A percentile compares a stretch with the other conserved stretches of the same genome.
Evolutionary conservation across 2,113 vertebrate genomes (phyloP).

Genomic region (Bungarus multicinctus): DNA sequence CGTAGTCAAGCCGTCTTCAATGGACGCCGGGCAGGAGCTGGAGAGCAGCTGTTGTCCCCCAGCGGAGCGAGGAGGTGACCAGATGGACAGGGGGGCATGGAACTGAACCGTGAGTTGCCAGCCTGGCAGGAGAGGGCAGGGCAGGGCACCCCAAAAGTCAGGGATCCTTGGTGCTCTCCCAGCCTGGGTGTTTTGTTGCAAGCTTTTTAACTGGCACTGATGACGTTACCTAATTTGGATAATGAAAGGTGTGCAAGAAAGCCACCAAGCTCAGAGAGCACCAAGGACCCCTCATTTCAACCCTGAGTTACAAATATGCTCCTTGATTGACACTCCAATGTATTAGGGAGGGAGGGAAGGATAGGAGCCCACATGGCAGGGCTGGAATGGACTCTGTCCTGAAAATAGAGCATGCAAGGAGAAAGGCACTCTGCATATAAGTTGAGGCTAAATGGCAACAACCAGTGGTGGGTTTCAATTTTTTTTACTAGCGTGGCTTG

Average conservation of each 20-base stretch:
- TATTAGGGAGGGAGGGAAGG: neutral
- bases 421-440: neutral
- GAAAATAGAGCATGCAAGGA: too few species aligned
- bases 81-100: constrained; percentile 61
- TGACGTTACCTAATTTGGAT: too few species aligned
- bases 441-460: neutral
- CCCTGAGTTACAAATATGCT: too few species aligned
- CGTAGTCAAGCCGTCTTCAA: constrained; percentile 6
- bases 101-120: constrained; percentile 62
- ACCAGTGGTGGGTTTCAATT: neutral
- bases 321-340: too few species aligned
- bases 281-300: too few species aligned
- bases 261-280: too few species aligned
- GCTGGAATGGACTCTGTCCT: neutral
- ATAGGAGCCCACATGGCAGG: neutral
- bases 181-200: too few species aligned
- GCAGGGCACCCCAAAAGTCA: neutral
- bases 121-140: neutral
- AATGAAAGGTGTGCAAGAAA: too few species aligned
- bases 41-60: constrained; percentile 41
- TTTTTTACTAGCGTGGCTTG: too few species aligned
- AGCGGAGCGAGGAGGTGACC: constrained; percentile 53
- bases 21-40: constrained; percentile 50
- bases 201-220: too few species aligned
- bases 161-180: too few species aligned